Percentiles rank a stretch among this genome's conserved stretches.
phyloP scores from a whole-genome alignment of 2,113 vertebrate genomes.

The Spilogale gracilis region DNA sequence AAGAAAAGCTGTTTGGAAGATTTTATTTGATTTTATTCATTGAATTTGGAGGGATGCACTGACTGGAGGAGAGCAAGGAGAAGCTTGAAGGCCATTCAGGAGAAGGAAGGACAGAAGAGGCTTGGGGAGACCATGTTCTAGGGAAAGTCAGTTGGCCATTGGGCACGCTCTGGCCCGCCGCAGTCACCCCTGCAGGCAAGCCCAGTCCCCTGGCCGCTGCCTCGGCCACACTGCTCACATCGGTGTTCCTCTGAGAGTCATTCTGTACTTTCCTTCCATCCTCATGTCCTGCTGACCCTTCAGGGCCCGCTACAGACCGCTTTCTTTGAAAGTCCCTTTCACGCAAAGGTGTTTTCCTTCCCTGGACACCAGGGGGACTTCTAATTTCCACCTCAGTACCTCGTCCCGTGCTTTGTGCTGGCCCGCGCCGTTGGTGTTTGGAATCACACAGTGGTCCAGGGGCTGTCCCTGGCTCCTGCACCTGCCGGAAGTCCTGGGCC shows the following conservation, averaged over 20 bases:
- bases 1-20: neutral
- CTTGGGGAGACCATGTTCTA: neutral
- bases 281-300: neutral
- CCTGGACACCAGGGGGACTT: neutral
- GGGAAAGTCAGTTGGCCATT: neutral
- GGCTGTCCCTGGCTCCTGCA: neutral
- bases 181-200: neutral
- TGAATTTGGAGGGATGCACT: neutral
- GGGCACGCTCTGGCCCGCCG: fast-evolving
- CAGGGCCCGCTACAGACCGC: neutral
- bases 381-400: neutral
- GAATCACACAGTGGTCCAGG: neutral
- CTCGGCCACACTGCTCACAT: neutral
- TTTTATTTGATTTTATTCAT: neutral
- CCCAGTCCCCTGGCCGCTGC: neutral
- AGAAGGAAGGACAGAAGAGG: neutral
- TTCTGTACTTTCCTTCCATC: neutral
- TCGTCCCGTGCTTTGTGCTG: neutral
- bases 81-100: neutral
- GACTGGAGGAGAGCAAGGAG: neutral
- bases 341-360: neutral
- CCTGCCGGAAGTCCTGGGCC: neutral
- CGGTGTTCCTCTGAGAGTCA: neutral
- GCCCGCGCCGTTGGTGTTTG: fast-evolving
- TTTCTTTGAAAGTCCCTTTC: neutral